Evolutionary conservation across 2,888 invertebrate species (phyloP), one percentile per base, ranked within the genome.

Genomic region (Eupithecia tripunctaria): DNA sequence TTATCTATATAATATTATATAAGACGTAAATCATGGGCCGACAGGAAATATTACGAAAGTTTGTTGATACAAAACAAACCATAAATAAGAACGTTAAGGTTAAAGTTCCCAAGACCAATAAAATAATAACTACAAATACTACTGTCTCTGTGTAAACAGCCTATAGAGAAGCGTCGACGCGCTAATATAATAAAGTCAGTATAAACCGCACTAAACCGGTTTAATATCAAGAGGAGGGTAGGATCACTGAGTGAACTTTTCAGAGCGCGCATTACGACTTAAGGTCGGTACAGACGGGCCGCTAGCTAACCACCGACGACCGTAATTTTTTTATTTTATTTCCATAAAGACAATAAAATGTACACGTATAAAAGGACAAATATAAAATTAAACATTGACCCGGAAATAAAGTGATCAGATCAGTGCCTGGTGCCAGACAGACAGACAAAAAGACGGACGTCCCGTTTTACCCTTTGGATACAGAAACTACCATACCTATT

Each of bases 111-210:
- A 51, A 21, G 21, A 3, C 25, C 25, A 21, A 10, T 51, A 21
- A 51, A 56, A 21, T 56, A 56, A 56, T 60, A 63, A 63, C 15
- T 63, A 36, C 12, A 36, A 64, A 64, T 41, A 25, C 38, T 21
- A 36, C 70, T 75, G 67, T 67, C 72, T 47, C 86, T 89, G 90
- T 90, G 90, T 90, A 91, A 91, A 90, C 89, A 85, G 76, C 88
- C 86, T 81, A 88, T 84, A 82, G 82, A 80, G 82, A 80, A 84
- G 82, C 89, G 90, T 87, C 89, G 89, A 89, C 90, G 88, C 88
- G 90, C 87, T 93, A 91, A 93, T 93, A 92, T 91, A 91, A 92
- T 92, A 91, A 92, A 93, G 89, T 92, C 90, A 86, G 89, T 85
- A 87, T 91, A 90, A 91, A 91, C 91, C 91, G 84, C 88, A 88